Evolutionary conservation across 2,888 invertebrate genomes (phyloP).

Genomic region (Neria commutata): DNA sequence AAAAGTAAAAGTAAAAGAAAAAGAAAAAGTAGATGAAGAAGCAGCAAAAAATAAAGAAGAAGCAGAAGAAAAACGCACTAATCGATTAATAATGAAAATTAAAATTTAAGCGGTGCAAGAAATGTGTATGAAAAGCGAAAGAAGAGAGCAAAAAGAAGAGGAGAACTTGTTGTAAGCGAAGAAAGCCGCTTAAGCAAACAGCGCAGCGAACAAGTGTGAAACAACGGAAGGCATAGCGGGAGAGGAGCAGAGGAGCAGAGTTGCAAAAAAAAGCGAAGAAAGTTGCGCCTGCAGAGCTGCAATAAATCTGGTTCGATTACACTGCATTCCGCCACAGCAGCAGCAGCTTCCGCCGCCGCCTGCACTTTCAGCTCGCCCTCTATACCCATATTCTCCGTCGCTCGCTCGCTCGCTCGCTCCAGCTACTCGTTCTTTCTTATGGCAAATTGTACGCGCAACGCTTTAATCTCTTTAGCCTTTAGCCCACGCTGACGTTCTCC

Average conservation of each 20-base stretch:
- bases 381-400: neutral
- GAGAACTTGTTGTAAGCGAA: constrained; percentile 8
- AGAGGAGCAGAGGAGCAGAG: neutral
- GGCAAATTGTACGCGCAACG: constrained; percentile 18
- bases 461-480: constrained; percentile 21
- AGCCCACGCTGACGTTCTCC: neutral
- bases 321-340: no score
- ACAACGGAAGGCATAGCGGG: no score
- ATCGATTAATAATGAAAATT: constrained; percentile 45
- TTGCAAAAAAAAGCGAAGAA: neutral
- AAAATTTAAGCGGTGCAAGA: constrained; percentile 27
- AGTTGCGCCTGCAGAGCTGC: neutral
- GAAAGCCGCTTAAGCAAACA: constrained; percentile 8
- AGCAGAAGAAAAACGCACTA: no score
- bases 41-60: constrained; percentile 8
- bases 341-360: no score
- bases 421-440: neutral
- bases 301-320: no score
- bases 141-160: neutral
- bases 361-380: no score
- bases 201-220: neutral
- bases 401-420: neutral
- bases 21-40: neutral
- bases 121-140: constrained; percentile 2
- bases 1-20: neutral